phyloP scores from a whole-genome alignment of 2,888 invertebrate genomes.

The Hypomecis atomaria region DNA sequence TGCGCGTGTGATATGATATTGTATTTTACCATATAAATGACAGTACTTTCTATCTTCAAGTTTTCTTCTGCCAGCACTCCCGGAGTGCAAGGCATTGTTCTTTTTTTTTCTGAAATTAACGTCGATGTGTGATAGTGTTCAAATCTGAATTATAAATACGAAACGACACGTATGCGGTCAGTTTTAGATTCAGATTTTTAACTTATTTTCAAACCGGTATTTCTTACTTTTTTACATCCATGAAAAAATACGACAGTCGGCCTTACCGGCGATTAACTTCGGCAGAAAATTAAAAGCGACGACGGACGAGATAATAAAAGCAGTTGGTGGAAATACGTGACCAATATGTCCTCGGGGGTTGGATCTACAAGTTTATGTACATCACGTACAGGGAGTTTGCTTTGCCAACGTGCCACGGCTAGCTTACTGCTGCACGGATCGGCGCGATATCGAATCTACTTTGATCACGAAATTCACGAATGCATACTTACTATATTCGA shows the following conservation, averaged over 20 bases:
- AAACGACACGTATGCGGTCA: too few species aligned
- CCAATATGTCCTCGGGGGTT: constrained; percentile 75
- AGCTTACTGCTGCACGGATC: constrained; percentile 62
- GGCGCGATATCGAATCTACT: constrained; percentile 70
- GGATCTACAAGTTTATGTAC: constrained; percentile 63
- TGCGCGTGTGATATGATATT: too few species aligned
- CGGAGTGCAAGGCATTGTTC: too few species aligned
- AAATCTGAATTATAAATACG: too few species aligned
- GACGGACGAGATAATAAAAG: constrained; percentile 72
- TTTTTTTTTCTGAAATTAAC: too few species aligned
- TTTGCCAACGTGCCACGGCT: constrained; percentile 75
- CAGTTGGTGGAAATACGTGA: constrained; percentile 75
- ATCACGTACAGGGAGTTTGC: constrained; percentile 78
- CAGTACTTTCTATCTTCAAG: too few species aligned
- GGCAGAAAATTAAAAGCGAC: constrained; percentile 75
- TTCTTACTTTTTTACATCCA: too few species aligned
- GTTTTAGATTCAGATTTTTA: too few species aligned
- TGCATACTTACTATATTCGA: constrained; percentile 60
- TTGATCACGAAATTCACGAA: constrained; percentile 61
- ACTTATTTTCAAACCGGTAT: too few species aligned
- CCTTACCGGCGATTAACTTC: constrained; percentile 68
- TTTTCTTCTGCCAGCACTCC: too few species aligned
- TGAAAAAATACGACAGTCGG: constrained; percentile 57
- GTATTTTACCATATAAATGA: too few species aligned
- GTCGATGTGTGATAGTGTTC: too few species aligned